These are phyloP conservation scores for Chrysolina americana DNA, from an alignment of 2,888 invertebrate genomes.

Conservation along the genomic window DNA sequence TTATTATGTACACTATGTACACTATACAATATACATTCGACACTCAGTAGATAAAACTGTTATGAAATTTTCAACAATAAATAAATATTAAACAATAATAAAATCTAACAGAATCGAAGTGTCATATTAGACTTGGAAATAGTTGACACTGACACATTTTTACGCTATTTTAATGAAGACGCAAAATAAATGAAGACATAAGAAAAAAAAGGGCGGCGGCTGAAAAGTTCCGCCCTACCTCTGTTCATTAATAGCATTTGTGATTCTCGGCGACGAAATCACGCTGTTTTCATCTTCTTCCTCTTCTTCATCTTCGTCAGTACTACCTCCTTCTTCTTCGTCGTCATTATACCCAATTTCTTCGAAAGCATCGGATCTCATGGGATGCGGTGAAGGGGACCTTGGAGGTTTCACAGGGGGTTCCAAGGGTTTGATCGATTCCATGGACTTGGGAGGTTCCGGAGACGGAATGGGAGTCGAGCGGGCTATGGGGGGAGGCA, in stretches of 20 bases:
- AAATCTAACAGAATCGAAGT: neutral
- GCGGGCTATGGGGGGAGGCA: slow-evolving; percentile 18
- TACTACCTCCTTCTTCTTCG: slow-evolving; percentile 52
- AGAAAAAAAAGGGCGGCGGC: no score
- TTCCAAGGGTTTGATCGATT: slow-evolving; percentile 41
- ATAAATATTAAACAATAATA: neutral
- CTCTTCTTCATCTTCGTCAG: slow-evolving; percentile 47
- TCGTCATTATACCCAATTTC: slow-evolving; percentile 61
- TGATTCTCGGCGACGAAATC: slow-evolving; percentile 46
- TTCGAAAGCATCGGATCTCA: slow-evolving; percentile 58
- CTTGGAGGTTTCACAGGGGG: slow-evolving; percentile 62
- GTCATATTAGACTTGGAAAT: no score
- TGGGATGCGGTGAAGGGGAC: slow-evolving; percentile 65
- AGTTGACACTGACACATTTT: no score
- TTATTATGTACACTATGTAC: no score
- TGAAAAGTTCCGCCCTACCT: neutral
- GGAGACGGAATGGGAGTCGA: slow-evolving; percentile 17
- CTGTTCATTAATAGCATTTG: neutral
- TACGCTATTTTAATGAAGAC: no score
- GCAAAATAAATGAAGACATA: no score
- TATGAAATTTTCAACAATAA: neutral
- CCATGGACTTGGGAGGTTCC: neutral
- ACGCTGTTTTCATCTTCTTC: slow-evolving; percentile 60
- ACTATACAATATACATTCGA: no score
- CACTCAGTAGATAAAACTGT: no score